Evolutionary conservation across 2,113 vertebrate genomes (phyloP), one percentile per base, ranked within the genome.

Genomic region (Corydoras sp.): DNA sequence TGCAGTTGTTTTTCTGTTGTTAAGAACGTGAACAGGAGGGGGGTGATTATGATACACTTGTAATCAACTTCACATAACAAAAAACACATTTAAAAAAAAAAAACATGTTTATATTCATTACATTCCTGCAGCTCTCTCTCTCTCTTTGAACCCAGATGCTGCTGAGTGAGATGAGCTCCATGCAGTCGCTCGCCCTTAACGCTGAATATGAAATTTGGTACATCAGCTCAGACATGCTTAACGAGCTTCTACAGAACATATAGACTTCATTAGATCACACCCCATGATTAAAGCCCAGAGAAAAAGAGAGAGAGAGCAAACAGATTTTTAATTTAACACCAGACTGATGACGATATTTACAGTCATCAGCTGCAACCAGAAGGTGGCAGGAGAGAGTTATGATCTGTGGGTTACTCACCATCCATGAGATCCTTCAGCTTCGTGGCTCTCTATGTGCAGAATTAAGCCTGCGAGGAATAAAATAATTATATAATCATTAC

Each of bases 301-400:
- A 53, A 12, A 2, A 3, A 10, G 11, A 11, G 7, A 2, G 51
- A 10, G 11, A 11, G 7, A 55, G 53, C 49, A 53, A 53, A 53
- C 51, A 9, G 35, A 43, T 43, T 43, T 43, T 43, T 43, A 5
- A 43, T 5, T 1, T 43, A 58, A 58, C 56, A 58, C 18, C 18
- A 10, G 12, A 60, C 0, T 49, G 58, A 54, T 58, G 18, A 24
- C 0, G 6, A 54, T 14, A 50, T 59, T 60, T 61, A n/a, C 48
- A 53, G 15, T 59, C 18, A 9, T 11, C 48, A 15, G 29, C 24
- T 11, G 31, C 30, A 24, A 11, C 65, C 72, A 68, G 65, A 0
- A 74, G 72, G 59, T 62, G 72, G 65, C 59, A 68, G 51, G 24
- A 68, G 58, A 62, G 58, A 55, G 51, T 30, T 10, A 62, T 4